A percentile compares a stretch with the other conserved stretches of the same genome.
Conservation (phyloP, 2,888 invertebrate genomes). For the Chrysopilus asiliformis region DNA sequence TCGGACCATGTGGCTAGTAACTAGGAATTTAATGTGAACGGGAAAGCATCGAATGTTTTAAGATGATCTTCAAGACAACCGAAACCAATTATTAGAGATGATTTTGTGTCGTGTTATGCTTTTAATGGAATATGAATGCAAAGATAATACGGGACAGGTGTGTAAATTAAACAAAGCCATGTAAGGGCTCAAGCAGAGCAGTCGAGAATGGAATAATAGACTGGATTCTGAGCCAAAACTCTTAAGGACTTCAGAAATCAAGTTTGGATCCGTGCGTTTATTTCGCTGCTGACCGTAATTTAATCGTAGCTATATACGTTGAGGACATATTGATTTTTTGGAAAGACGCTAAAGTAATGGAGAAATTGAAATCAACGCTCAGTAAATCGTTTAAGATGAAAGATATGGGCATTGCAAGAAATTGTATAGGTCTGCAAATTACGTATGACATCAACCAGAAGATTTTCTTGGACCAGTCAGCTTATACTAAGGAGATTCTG, state of each 20-base stretch:
- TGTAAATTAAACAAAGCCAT: conserved; percentile 13
- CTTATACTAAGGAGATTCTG: not conserved
- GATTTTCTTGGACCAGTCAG: not conserved
- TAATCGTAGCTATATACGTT: conserved; percentile 8
- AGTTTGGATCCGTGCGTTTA: conserved; percentile 9
- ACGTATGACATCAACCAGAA: not conserved
- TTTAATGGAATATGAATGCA: conserved; percentile 14
- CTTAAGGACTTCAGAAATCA: conserved; percentile 1
- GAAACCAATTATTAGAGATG: not conserved
- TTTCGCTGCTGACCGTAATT: not conserved
- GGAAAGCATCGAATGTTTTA: too few relatives aligned
- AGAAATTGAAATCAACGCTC: not conserved
- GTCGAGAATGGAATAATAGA: conserved; percentile 11
- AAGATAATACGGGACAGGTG: conserved; percentile 9
- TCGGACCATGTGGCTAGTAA: too few relatives aligned
- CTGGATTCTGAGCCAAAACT: conserved; percentile 5
- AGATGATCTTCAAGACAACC: not conserved
- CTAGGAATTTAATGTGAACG: too few relatives aligned
- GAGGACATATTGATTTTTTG: conserved; percentile 10
- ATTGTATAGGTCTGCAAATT: not conserved
- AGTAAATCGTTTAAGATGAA: not conserved
- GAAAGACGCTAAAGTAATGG: not conserved
- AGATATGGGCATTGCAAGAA: not conserved
- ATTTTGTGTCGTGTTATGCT: too few relatives aligned
- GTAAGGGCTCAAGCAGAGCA: conserved; percentile 15